Base-by-base conservation (phyloP, 2,113 vertebrate genomes). In the Pandion haliaetus region DNA sequence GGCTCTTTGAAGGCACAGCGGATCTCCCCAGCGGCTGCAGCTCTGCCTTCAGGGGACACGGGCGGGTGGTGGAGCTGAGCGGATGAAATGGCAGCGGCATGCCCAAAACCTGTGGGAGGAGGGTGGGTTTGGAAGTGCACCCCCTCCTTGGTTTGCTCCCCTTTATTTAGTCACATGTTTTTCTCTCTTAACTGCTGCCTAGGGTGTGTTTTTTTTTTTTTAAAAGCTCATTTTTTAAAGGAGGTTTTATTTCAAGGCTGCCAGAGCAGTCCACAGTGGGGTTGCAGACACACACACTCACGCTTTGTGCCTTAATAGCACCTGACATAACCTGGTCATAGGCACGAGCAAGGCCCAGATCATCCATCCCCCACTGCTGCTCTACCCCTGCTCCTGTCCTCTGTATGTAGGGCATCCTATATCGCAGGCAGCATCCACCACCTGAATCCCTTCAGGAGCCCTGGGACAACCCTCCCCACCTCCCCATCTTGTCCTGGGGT, bases 271-370 rank as follows among this genome's bases (percentile, higher is more conserved):
- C 72, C 62, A 26, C 84, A 78, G 50, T 3, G 7, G 70, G 74
- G 34, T 93, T 97, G 89, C 65, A 82, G 58, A 87, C 50, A 90
- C 4, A 26, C 3, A 0, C 10, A 8, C 87, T 96, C 87, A 94
- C 10, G 57, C 83, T 82, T 95, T 0, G 0, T 94, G 93, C 81
- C 86, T 93, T 96, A 95, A 97, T 85, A 61, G 49, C 74, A 96
- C 95, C 95, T 96, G 95, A 94, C 96, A 91, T 92, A 96, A 97
- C 93, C 92, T 96, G 95, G 95, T 95, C 73, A 89, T 15, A 65
- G 66, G 34, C 95, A 76, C 0, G 5, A 91, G 38, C 71, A 55
- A 91, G 59, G 34, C 59, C 82, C n/a, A 5, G 38, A 67, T 71
- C 70, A 47, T 70, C 82, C 95, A 91, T 87, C 78, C 90, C 93